Base-by-base conservation (phyloP, 2,888 invertebrate genomes). In the Netelia fuscicornis region DNA sequence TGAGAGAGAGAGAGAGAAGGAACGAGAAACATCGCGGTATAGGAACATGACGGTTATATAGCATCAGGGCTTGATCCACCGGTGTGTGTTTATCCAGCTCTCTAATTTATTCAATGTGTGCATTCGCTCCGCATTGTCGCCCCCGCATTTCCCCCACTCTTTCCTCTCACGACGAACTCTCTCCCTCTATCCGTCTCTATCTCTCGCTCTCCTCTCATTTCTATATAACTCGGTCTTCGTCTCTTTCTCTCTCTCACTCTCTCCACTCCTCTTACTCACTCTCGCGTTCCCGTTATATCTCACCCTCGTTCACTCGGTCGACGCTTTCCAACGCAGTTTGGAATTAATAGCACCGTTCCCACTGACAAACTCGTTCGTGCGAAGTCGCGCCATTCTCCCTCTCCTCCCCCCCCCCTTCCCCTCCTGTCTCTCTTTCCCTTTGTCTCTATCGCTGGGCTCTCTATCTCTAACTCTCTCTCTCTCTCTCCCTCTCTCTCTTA, bases 41-140 rank as follows among this genome's bases (percentile, higher is more conserved):
- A 84, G 71, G 60, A 77, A 77, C 67, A 77, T 58, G 77, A 25
- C 37, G 48, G 77, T 77, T 77, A 58, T 77, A 77, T 68, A 58
- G 67, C 77, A 60, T 77, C 83, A 54, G 72, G 77, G 72, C 84
- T 84, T 84, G 84, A 84, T 84, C 81, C 84, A 84, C 81, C 84
- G 72, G 84, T 88, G 87, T 87, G 89, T 91, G 91, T 90, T 91
- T 90, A 90, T 91, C 88, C 89, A 88, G 87, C 88, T 89, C 89
- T 89, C 88, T 91, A 91, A 91, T 91, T 91, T 90, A 91, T 91
- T 91, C 91, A 91, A 91, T 91, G 91, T 91, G 91, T 90, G 90
- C 90, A 90, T 91, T 91, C 90, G 88, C 89, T 90, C 86, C 87
- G 90, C 91, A 88, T 88, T 89, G 90, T 89, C 88, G 87, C 83